phyloP scores from a whole-genome alignment of 2,113 vertebrate genomes.

The Acanthochromis polyacanthus region DNA sequence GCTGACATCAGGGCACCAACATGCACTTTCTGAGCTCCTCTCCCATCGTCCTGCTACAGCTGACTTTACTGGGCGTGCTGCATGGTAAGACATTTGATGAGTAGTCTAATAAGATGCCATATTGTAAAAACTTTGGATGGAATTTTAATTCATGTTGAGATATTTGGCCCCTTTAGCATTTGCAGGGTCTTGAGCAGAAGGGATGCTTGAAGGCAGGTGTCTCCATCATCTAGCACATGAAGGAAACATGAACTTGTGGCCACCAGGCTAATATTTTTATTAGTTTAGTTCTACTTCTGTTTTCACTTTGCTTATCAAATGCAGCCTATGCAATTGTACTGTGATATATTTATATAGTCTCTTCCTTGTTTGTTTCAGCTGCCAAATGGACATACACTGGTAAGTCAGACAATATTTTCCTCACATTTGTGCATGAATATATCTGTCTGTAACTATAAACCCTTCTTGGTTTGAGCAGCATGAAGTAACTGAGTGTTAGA shows the following conservation, averaged over 20 bases:
- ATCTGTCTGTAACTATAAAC: neutral
- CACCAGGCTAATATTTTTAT: neutral
- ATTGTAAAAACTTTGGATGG: neutral
- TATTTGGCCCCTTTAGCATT: neutral
- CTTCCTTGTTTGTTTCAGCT: conserved; percentile 82
- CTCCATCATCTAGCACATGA: conserved; percentile 24
- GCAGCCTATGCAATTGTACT: neutral
- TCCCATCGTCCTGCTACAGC: conserved; percentile 40
- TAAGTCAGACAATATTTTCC: conserved; percentile 82
- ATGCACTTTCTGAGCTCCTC: conserved; percentile 59
- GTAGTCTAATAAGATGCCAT: neutral
- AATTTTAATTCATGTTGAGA: neutral
- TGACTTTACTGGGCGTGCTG: conserved; percentile 40
- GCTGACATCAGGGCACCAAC: conserved; percentile 19
- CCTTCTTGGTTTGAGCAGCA: neutral
- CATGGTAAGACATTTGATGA: conserved; percentile 62
- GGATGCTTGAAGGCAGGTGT: conserved; percentile 40
- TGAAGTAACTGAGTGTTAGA: neutral
- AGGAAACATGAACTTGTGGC: neutral
- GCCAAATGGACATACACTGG: conserved; percentile 91
- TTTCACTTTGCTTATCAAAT: neutral
- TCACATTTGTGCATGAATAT: neutral
- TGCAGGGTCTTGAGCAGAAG: neutral
- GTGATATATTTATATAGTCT: neutral
- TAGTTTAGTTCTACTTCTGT: neutral